phyloP scores from a whole-genome alignment of 2,113 vertebrate species.

The Lophochroa leadbeateri region DNA sequence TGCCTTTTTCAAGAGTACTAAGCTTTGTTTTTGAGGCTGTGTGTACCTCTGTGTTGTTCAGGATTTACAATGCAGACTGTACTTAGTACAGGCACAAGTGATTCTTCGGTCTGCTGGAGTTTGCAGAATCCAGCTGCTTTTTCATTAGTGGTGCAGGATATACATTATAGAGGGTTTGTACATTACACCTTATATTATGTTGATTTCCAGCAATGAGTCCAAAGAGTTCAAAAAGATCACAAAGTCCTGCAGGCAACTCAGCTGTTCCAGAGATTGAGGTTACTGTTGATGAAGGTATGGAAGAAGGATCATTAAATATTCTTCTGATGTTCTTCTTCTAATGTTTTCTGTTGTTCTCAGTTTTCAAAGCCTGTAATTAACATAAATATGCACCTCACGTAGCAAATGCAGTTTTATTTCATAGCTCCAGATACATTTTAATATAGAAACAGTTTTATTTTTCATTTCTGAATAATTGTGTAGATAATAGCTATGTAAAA shows the following conservation, averaged over 20 bases:
- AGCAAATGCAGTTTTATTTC: not conserved
- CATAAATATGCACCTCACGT: not conserved
- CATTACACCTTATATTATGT: not conserved
- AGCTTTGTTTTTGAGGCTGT: not conserved
- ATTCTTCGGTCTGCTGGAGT: not conserved
- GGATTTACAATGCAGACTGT: not conserved
- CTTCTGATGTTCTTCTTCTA: not conserved
- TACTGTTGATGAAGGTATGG: slow-evolving; percentile 74
- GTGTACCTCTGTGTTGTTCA: not conserved
- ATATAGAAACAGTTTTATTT: not conserved
- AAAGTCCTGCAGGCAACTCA: slow-evolving; percentile 56
- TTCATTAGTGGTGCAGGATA: not conserved
- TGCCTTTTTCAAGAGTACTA: not conserved
- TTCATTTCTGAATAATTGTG: not conserved
- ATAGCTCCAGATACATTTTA: not conserved
- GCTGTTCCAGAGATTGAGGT: slow-evolving; percentile 76
- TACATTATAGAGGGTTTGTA: not conserved
- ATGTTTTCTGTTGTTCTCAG: not conserved
- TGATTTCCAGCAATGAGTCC: slow-evolving; percentile 53
- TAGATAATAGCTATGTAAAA: not conserved
- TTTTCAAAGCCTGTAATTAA: not conserved
- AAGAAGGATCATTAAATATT: not conserved
- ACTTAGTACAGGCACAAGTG: not conserved
- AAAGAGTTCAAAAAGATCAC: slow-evolving; percentile 39
- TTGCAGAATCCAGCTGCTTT: not conserved